Percentiles rank a stretch among this genome's conserved stretches.
phyloP scores from a whole-genome alignment of 2,113 vertebrate species.

The Thomomys bottae region DNA sequence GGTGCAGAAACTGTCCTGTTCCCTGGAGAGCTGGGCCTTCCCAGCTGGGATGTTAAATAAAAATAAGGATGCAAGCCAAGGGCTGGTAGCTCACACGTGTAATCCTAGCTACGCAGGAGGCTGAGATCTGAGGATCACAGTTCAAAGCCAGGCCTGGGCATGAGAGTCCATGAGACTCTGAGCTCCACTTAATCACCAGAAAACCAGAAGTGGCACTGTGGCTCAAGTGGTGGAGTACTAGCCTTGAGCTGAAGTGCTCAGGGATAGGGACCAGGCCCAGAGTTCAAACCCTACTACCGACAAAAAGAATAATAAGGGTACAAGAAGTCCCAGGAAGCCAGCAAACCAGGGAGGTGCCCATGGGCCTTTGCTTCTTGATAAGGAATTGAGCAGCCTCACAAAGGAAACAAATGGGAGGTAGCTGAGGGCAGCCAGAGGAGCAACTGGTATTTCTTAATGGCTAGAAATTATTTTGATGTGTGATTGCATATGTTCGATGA shows the following conservation, averaged over 20 bases:
- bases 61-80: too few relatives aligned
- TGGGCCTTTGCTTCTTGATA: not conserved
- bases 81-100: too few relatives aligned
- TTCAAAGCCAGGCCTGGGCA: too few relatives aligned
- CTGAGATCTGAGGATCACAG: too few relatives aligned
- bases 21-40: not conserved
- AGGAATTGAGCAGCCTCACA: not conserved
- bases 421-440: not conserved
- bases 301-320: not conserved
- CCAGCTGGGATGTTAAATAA: not conserved
- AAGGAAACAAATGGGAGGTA: not conserved
- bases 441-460: not conserved
- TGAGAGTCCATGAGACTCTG: too few relatives aligned
- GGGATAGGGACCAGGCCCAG: too few relatives aligned
- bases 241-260: too few relatives aligned
- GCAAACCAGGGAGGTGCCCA: not conserved
- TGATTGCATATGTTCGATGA: not conserved
- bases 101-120: too few relatives aligned
- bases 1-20: not conserved
- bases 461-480: not conserved
- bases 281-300: too few relatives aligned
- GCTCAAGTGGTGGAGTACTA: too few relatives aligned
- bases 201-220: too few relatives aligned
- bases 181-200: too few relatives aligned
- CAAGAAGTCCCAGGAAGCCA: not conserved